These are phyloP conservation scores for Dasyornis broadbenti DNA, from an alignment of 2,113 vertebrate species.

Conservation along the genomic window DNA sequence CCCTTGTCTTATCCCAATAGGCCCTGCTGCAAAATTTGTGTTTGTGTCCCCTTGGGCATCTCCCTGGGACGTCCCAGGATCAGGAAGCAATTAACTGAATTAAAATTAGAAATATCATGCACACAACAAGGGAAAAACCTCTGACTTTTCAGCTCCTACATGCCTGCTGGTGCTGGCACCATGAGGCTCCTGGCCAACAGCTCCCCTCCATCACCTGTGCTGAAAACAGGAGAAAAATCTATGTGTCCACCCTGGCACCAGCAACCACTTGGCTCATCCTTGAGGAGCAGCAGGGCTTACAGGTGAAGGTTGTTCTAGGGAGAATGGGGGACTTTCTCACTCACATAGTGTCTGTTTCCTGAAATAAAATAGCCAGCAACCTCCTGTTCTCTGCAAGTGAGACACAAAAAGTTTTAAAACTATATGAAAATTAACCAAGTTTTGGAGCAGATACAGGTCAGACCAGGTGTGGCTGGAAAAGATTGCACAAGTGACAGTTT, in stretches of 20 bases:
- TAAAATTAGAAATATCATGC: neutral
- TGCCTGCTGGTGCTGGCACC: fast-evolving
- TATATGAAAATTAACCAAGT: neutral
- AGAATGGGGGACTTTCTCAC: neutral
- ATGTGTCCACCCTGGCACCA: fast-evolving
- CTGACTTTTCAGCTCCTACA: neutral
- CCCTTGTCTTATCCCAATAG: neutral
- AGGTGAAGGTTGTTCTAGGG: neutral
- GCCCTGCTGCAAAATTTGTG: neutral
- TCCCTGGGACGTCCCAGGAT: neutral
- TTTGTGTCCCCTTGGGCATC: neutral
- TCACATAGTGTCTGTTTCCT: neutral
- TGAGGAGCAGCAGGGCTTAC: neutral
- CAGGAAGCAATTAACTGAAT: neutral
- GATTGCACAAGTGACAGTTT: neutral
- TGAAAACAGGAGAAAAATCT: neutral
- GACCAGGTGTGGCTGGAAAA: neutral
- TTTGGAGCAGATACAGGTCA: neutral
- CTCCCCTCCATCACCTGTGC: neutral
- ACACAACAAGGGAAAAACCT: neutral
- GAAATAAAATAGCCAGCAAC: neutral
- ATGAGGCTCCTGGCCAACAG: neutral
- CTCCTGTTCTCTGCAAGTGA: neutral
- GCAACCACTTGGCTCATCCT: neutral
- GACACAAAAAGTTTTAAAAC: neutral